A percentile compares a stretch with the other conserved stretches of the same genome.
phyloP scores from a whole-genome alignment of 2,888 invertebrate genomes.

The Alsophila aescularia region DNA sequence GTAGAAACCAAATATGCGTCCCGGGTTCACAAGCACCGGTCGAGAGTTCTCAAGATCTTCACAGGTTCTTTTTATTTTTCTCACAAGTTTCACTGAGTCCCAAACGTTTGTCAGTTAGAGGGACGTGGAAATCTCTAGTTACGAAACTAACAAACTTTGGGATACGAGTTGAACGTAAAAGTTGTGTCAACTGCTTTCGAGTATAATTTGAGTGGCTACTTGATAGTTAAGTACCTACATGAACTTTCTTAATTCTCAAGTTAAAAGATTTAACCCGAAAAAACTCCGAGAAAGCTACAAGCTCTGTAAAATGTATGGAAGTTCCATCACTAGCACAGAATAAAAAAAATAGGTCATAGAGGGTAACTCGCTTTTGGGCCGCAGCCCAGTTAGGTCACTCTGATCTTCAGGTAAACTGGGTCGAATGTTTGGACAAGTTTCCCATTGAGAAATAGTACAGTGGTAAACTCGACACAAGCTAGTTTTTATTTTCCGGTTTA shows the following conservation, averaged over 20 bases:
- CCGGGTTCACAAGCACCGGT: slow-evolving; percentile 29
- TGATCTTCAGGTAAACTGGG: no score
- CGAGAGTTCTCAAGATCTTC: slow-evolving; percentile 59
- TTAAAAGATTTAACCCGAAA: neutral
- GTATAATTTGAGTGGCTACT: slow-evolving; percentile 10
- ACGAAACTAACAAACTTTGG: slow-evolving; percentile 65
- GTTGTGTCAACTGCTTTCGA: slow-evolving; percentile 11
- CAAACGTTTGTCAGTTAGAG: slow-evolving; percentile 74
- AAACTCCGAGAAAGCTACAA: no score
- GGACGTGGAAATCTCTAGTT: slow-evolving; percentile 69
- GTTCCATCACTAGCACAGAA: no score
- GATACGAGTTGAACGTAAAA: slow-evolving; percentile 44
- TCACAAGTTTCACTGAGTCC: slow-evolving; percentile 74
- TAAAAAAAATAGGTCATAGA: no score
- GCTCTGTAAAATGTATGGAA: no score
- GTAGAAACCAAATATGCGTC: slow-evolving; percentile 22
- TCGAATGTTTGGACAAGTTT: no score
- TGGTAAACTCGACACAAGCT: no score
- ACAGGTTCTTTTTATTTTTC: slow-evolving; percentile 75
- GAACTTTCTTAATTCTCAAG: neutral
- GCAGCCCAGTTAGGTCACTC: no score
- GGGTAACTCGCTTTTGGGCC: no score
- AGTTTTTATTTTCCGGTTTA: no score
- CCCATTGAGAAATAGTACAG: no score
- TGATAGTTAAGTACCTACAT: neutral